Percentiles rank a stretch among this genome's conserved stretches.
These are phyloP conservation scores for Oligia fasciuncula DNA, from an alignment of 2,888 invertebrate genomes.

Conservation along the genomic window DNA sequence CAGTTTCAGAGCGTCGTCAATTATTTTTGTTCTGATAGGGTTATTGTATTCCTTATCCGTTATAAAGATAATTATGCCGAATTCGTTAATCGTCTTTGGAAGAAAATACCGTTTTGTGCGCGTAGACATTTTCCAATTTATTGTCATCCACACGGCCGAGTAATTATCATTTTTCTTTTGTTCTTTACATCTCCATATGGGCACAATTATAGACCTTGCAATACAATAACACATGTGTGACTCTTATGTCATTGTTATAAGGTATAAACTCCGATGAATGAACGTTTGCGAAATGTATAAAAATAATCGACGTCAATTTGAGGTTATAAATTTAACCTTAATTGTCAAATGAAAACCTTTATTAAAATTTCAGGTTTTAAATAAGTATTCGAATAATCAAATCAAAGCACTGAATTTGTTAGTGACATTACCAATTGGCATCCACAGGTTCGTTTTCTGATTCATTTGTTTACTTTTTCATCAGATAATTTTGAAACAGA, in stretches of 20 bases:
- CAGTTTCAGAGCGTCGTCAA: background rate
- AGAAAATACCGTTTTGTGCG: background rate
- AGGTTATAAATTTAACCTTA: background rate
- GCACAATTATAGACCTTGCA: background rate
- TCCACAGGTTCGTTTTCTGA: background rate
- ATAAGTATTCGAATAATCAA: background rate
- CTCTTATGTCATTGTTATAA: background rate
- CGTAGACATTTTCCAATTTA: slow-evolving; percentile 14
- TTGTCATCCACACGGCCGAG: slow-evolving; percentile 14
- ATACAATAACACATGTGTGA: background rate
- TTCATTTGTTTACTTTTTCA: background rate
- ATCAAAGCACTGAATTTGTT: background rate
- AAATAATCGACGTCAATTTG: background rate
- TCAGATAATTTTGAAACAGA: background rate
- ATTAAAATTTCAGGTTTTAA: background rate
- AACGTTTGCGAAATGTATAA: background rate
- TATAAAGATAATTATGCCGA: background rate
- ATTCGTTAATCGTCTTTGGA: slow-evolving; percentile 3
- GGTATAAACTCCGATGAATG: background rate
- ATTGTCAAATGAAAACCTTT: background rate
- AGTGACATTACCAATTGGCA: background rate
- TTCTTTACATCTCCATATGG: background rate
- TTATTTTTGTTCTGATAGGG: background rate
- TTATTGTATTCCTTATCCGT: slow-evolving; percentile 6
- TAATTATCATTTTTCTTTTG: slow-evolving; percentile 10